These are phyloP conservation scores for Drosophila crucigera DNA, from an alignment of 2,888 invertebrate genomes.

Conservation along the genomic window DNA sequence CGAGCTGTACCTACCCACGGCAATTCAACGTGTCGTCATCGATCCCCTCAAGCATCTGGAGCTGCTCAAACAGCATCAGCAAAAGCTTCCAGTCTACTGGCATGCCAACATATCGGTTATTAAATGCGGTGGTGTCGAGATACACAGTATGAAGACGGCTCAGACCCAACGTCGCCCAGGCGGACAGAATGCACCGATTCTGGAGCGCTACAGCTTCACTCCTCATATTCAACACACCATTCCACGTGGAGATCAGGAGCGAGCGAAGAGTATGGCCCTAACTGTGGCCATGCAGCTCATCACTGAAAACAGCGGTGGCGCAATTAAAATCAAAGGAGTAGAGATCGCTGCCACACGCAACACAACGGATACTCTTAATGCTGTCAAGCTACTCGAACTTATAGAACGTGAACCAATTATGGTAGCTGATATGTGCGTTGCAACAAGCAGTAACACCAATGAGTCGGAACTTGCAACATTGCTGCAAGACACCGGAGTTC, in stretches of 20 bases:
- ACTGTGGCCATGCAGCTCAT: slow-evolving; percentile 90
- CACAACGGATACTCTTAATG: slow-evolving; percentile 88
- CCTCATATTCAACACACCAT: slow-evolving; percentile 89
- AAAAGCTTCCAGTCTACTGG: slow-evolving; percentile 88
- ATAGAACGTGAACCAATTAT: slow-evolving; percentile 92
- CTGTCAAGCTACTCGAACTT: slow-evolving; percentile 87
- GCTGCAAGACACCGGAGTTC: slow-evolving; percentile 88
- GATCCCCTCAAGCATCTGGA: slow-evolving; percentile 90
- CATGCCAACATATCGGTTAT: slow-evolving; percentile 90
- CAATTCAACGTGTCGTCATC: slow-evolving; percentile 92
- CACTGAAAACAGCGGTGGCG: slow-evolving; percentile 90
- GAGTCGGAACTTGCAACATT: slow-evolving; percentile 86
- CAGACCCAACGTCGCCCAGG: slow-evolving; percentile 93
- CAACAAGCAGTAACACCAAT: slow-evolving; percentile 85
- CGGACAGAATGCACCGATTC: slow-evolving; percentile 90
- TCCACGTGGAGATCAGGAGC: slow-evolving; percentile 87
- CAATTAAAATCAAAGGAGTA: slow-evolving; percentile 89
- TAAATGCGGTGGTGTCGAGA: slow-evolving; percentile 93
- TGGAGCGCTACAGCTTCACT: slow-evolving; percentile 93
- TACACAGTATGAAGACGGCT: slow-evolving; percentile 95
- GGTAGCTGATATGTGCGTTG: slow-evolving; percentile 88
- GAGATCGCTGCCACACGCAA: slow-evolving; percentile 88
- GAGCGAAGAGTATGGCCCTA: slow-evolving; percentile 88
- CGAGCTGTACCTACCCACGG: slow-evolving; percentile 94
- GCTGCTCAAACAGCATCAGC: slow-evolving; percentile 77